Base-by-base conservation (phyloP, 2,888 invertebrate species). In the Crepidodera aurea region DNA sequence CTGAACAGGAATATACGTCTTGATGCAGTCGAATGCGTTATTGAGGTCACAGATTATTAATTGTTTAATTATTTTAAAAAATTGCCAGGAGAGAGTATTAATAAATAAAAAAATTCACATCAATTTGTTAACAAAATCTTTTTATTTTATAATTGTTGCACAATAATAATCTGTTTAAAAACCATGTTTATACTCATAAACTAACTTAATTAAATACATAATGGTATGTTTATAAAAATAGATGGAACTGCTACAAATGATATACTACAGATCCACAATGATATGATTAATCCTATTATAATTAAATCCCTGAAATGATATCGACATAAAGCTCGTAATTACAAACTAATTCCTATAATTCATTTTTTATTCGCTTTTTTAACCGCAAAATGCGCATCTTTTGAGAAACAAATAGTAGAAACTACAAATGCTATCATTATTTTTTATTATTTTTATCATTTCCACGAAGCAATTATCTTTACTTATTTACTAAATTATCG, bases 391-490 rank as follows among this genome's bases (percentile, higher is more conserved):
- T 27, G 22, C 22, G 6, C 18, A 29, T 48, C 22, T 22, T 48
- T 44, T 40, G 12, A 58, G 3, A 51, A 58, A 58, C 58, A 58
- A 58, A 58, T 58, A 58, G 19, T 44, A 51, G 40, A 48, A 54
- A 50, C 18, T 1, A 18, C 27, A 16, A 54, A 60, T 55, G 48
- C 48, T 53, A 62, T 62, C 40, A 22, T 6, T 22, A 22, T n/a
- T 22, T 22, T 22, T 22, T 22, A 62, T 48, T 46, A 51, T 60
- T 62, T 57, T 51, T 48, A 57, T 57, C 48, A 58, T 57, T 57
- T 34, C 12, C 57, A 48, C 39, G n/a, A 40, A 19, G 27, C 8
- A 18, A 40, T 40, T 40, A 18, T 10, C 16, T 18, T 40, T 8
- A 22, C 6, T 32, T 32, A 32, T 32, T 32, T 32, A 32, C 32